A percentile compares a stretch with the other conserved stretches of the same genome.
Evolutionary conservation across 2,888 invertebrate species (phyloP).

Genomic region (Heliconius cydno): DNA sequence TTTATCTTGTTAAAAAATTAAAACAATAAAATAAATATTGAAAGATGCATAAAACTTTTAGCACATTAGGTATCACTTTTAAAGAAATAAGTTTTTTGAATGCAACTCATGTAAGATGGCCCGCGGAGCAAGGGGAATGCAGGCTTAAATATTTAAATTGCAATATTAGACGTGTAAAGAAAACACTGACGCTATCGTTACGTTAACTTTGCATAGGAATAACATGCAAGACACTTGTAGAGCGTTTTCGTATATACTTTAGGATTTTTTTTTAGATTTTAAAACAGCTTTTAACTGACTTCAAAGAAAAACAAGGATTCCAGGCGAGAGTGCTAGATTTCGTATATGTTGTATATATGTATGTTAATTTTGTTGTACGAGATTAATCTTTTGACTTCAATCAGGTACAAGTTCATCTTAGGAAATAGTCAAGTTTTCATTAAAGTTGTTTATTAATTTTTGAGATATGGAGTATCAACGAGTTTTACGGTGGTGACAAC

Average conservation of each 20-base stretch:
- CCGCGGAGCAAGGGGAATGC: conserved; percentile 19
- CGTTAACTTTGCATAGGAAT: conserved; percentile 14
- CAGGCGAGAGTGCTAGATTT: not conserved
- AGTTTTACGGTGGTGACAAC: no score
- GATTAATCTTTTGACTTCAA: not conserved
- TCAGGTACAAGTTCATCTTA: not conserved
- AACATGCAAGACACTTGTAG: not conserved
- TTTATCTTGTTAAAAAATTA: no score
- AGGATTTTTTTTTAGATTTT: not conserved
- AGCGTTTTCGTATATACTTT: not conserved
- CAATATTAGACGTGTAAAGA: conserved; percentile 31
- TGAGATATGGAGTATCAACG: no score
- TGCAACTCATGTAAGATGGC: not conserved
- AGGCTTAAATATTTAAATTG: conserved; percentile 31
- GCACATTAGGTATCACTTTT: not conserved
- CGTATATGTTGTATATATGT: not conserved
- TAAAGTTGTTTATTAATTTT: no score
- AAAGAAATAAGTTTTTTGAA: not conserved
- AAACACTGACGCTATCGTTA: conserved; percentile 20
- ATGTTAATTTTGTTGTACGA: not conserved
- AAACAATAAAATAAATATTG: not conserved
- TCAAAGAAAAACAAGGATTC: not conserved
- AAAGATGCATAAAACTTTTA: not conserved
- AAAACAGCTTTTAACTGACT: not conserved
- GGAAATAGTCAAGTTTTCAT: no score